Evolutionary conservation across 1,140 invertebrate genomes (phyloP).

Genomic region (Drosophila chauvacae): DNA sequence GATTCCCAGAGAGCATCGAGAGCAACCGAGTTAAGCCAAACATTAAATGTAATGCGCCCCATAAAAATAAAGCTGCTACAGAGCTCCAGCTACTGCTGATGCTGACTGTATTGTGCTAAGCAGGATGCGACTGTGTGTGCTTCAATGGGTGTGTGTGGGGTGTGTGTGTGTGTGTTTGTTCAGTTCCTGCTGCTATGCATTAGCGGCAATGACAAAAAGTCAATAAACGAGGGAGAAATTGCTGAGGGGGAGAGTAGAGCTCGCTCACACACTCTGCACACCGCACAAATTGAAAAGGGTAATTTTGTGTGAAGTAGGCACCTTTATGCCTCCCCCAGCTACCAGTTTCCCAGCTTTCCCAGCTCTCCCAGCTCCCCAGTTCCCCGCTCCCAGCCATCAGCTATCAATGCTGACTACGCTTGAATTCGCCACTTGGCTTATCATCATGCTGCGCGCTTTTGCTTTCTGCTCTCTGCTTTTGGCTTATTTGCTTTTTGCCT

Average conservation of each 20-base stretch:
- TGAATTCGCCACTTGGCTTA: conserved; percentile 82
- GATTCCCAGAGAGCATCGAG: conserved; percentile 49
- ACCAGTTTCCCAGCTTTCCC: background rate
- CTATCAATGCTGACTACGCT: conserved; percentile 81
- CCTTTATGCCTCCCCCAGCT: conserved; percentile 55
- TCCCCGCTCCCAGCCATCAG: conserved; percentile 30
- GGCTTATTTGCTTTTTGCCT: conserved; percentile 52
- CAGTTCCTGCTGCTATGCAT: conserved; percentile 68
- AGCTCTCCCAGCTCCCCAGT: background rate
- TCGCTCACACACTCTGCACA: conserved; percentile 26
- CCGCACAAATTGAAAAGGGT: conserved; percentile 82
- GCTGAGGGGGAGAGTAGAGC: background rate
- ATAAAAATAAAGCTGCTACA: conserved; percentile 80
- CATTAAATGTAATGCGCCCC: conserved; percentile 77
- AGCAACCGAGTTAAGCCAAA: conserved; percentile 78
- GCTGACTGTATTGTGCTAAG: conserved; percentile 42
- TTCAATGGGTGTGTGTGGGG: background rate
- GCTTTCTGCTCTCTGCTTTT: conserved; percentile 20
- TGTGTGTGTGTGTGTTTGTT: conserved; percentile 25
- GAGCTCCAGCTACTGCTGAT: conserved; percentile 38
- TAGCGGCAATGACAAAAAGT: conserved; percentile 82
- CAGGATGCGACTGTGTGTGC: conserved; percentile 29
- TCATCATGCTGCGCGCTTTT: conserved; percentile 54
- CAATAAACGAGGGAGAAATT: conserved; percentile 69
- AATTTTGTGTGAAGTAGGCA: conserved; percentile 84